Conservation (phyloP, 2,113 vertebrate species). For the Micronycteris hirsuta region DNA sequence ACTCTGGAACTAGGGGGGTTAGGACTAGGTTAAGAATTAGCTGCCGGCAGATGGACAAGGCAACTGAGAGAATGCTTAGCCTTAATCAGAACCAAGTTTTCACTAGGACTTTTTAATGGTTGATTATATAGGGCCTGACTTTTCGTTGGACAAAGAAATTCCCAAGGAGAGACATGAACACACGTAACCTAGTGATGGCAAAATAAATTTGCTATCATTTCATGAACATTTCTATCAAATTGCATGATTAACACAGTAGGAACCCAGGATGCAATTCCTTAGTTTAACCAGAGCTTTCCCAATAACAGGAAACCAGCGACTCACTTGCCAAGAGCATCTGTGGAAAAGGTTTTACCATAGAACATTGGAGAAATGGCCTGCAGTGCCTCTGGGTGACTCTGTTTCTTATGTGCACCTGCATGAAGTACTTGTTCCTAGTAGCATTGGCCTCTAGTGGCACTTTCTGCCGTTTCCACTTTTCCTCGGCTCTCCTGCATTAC, state of each 20-base stretch:
- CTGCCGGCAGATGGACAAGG: neutral
- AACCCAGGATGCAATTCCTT: neutral
- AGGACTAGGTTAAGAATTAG: neutral
- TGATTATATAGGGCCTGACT: neutral
- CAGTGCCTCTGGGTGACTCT: fast-evolving
- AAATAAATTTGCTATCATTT: neutral
- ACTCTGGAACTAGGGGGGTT: neutral
- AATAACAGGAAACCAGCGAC: neutral
- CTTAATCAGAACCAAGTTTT: neutral
- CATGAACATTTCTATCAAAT: neutral
- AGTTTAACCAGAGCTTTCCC: neutral
- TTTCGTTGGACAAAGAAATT: neutral
- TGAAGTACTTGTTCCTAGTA: neutral
- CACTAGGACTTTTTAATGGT: neutral
- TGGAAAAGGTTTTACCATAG: neutral
- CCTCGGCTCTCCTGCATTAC: neutral
- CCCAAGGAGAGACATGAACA: neutral
- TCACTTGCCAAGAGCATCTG: neutral
- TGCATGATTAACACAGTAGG: neutral
- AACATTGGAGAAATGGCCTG: neutral
- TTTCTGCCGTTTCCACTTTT: neutral
- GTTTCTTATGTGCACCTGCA: neutral
- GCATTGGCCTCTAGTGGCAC: neutral
- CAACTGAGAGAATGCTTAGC: neutral
- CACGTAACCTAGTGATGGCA: neutral